phyloP scores from a whole-genome alignment of 2,888 invertebrate genomes.

The Lepidochrysops patricia region DNA sequence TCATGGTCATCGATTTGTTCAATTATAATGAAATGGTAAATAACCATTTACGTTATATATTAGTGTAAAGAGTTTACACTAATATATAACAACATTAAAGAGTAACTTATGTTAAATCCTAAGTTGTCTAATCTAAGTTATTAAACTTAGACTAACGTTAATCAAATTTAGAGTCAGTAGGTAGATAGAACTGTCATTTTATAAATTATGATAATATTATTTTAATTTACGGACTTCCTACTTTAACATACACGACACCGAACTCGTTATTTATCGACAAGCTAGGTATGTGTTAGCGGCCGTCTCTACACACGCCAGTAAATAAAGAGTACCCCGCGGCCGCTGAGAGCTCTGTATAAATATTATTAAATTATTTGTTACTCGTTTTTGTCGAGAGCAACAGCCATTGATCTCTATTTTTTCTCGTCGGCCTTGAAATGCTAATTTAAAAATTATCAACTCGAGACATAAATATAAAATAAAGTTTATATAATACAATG shows the following conservation, averaged over 20 bases:
- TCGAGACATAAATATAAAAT: background rate
- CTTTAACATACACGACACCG: too few relatives aligned
- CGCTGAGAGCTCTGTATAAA: slow-evolving; percentile 13
- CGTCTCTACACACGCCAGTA: background rate
- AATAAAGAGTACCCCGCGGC: slow-evolving; percentile 6
- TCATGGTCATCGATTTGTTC: background rate
- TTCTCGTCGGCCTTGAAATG: background rate
- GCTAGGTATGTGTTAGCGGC: background rate
- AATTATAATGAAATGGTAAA: background rate
- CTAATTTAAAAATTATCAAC: background rate
- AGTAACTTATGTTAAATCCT: too few relatives aligned
- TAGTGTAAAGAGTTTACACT: too few relatives aligned
- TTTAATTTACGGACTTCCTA: too few relatives aligned
- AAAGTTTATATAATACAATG: background rate
- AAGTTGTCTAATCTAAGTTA: too few relatives aligned
- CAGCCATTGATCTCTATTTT: slow-evolving; percentile 4
- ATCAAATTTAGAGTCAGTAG: too few relatives aligned
- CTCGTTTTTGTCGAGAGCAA: slow-evolving; percentile 12
- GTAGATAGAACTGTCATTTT: too few relatives aligned
- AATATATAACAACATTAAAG: too few relatives aligned
- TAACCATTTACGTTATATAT: background rate
- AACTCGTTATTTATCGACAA: background rate
- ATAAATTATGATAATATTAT: too few relatives aligned
- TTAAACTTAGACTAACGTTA: too few relatives aligned
- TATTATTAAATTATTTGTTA: slow-evolving; percentile 17